Conservation (phyloP, 2,888 invertebrate species). For the Parascotia fuliginaria region DNA sequence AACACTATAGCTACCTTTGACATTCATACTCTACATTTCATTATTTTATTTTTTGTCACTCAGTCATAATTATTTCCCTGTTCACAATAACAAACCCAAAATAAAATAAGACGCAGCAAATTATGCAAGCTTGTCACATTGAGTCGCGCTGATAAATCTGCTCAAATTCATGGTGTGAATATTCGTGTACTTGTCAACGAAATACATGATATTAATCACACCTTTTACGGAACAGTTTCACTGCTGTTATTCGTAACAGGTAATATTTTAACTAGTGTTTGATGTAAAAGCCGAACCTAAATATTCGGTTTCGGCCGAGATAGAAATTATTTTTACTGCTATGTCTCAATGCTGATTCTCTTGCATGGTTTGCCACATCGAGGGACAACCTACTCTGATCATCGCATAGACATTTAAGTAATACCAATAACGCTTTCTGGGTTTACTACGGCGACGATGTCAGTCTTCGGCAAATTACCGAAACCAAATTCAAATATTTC, state of each 20-base stretch:
- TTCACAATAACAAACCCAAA: not conserved
- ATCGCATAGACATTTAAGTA: no score
- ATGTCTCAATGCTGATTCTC: no score
- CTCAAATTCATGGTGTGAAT: slow-evolving; percentile 46
- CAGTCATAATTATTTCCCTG: no score
- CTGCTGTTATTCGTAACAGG: slow-evolving; percentile 17
- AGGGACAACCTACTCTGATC: no score
- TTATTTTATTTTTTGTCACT: no score
- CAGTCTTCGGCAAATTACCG: no score
- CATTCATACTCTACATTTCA: no score
- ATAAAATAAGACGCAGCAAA: slow-evolving; percentile 14
- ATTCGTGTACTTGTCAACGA: slow-evolving; percentile 25
- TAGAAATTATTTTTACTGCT: not conserved
- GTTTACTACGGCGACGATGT: no score
- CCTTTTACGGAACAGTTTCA: slow-evolving; percentile 32
- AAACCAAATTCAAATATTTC: no score
- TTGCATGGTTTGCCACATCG: no score
- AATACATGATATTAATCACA: slow-evolving; percentile 38
- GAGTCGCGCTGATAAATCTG: slow-evolving; percentile 41
- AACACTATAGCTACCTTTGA: no score
- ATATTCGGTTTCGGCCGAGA: not conserved
- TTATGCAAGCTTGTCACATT: slow-evolving; percentile 39
- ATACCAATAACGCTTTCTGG: no score
- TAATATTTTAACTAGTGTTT: slow-evolving; percentile 2
- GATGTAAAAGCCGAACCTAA: not conserved